Evolutionary conservation across 2,797 vertebrate genomes (phyloP), one percentile per base, ranked within the genome.

Genomic region (Notolepis coatsorum): DNA sequence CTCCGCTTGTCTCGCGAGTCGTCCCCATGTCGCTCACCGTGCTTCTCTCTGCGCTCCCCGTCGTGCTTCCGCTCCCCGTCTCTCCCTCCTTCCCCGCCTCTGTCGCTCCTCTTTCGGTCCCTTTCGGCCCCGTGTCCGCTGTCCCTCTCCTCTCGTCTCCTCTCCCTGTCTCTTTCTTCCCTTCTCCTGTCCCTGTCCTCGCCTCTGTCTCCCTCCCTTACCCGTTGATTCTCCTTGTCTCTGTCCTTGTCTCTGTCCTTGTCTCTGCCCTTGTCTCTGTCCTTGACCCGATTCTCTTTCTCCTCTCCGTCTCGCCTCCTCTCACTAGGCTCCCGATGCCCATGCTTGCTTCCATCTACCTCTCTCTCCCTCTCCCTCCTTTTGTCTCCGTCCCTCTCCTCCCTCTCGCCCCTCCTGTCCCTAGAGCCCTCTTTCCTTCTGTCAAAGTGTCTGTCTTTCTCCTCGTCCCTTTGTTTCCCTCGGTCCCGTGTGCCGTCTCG

Each of bases 241-340:
- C 0, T n/a, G n/a, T 88, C 87, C 65, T 63, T 80, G 0, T 88
- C 86, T 50, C 52, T 84, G 0, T 56, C 70, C 70, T 86, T 86
- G 12, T 89, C 88, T 68, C 69, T 92, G 41, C 85, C 86, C 70
- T 75, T 68, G 48, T 87, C 54, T 85, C 85, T 76, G 35, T 86
- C 24, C 4, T 85, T 50, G 42, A 83, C 65, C 4, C 49, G 39
- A n/a, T 23, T 42, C 27, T 82, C 77, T 45, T 50, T 80, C 13
- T 79, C 69, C 5, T 74, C 75, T 61, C 24, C 69, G 18, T 81
- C 69, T 48, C 58, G 74, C 17, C 66, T 88, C 8, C 15, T 57
- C 1, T 71, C 71, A 35, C 31, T 65, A 7, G 38, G 48, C 24
- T 72, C 68, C 20, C 64, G 67, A 20, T 70, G 24, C 13, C 71